phyloP scores from a whole-genome alignment of 2,113 vertebrate species.

The Psilopsiagon aurifrons region DNA sequence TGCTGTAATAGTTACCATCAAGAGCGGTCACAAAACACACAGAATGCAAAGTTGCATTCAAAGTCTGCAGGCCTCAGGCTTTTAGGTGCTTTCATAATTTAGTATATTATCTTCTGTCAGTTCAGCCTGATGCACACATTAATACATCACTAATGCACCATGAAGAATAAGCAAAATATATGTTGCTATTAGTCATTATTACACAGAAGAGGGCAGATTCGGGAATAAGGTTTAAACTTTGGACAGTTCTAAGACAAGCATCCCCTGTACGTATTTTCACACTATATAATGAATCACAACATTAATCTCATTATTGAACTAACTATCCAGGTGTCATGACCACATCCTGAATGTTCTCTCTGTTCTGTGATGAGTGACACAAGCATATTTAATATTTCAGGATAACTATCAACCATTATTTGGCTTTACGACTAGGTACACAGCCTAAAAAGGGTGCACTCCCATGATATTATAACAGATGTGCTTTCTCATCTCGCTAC shows the following conservation, averaged over 20 bases:
- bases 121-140: background rate
- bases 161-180: background rate
- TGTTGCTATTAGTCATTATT: background rate
- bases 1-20: background rate
- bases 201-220: background rate
- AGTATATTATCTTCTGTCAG: background rate
- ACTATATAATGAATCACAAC: background rate
- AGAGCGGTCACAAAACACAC: background rate
- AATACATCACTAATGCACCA: background rate
- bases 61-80: background rate
- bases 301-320: background rate
- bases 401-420: background rate
- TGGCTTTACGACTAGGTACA: background rate
- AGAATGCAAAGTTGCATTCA: rapidly evolving
- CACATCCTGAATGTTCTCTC: background rate
- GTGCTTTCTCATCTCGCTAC: background rate
- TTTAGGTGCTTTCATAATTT: background rate
- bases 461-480: background rate
- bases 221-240: background rate
- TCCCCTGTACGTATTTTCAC: rapidly evolving
- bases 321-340: background rate
- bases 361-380: background rate
- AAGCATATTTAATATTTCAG: background rate
- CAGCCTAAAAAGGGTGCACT: background rate
- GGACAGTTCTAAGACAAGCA: background rate